Conservation (phyloP, 2,888 invertebrate genomes). For the Leptopilina myrica region DNA sequence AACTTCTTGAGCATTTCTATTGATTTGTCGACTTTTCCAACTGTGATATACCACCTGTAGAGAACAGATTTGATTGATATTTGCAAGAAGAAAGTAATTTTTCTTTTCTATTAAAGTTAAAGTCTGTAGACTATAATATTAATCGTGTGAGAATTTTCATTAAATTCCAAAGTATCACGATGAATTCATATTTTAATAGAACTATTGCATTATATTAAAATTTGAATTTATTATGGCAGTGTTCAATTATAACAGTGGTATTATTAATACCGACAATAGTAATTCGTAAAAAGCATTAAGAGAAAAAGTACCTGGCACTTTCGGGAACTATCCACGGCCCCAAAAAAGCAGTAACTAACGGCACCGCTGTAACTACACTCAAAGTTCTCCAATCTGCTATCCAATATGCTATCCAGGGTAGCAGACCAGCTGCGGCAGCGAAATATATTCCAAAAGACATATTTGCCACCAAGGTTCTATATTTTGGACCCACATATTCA, state of each 20-base stretch:
- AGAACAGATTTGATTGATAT: not conserved
- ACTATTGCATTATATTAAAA: no score
- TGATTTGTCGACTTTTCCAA: constrained; percentile 89
- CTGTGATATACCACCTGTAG: constrained; percentile 88
- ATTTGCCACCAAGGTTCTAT: constrained; percentile 92
- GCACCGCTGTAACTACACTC: constrained; percentile 86
- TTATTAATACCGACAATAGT: no score
- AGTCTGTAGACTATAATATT: not conserved
- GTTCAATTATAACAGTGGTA: no score
- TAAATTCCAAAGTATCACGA: no score
- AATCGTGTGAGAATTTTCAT: no score
- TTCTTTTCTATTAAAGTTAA: not conserved
- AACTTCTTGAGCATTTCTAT: constrained; percentile 88
- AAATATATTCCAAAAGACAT: constrained; percentile 94
- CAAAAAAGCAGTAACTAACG: constrained; percentile 83
- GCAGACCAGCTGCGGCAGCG: constrained; percentile 86
- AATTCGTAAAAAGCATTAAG: not conserved
- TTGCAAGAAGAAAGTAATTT: not conserved
- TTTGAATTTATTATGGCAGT: no score
- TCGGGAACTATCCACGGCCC: constrained; percentile 90
- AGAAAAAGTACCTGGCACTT: constrained; percentile 80
- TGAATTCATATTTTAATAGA: no score
- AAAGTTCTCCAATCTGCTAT: constrained; percentile 88
- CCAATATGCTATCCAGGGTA: constrained; percentile 92
- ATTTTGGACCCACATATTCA: constrained; percentile 93